Evolutionary conservation across 2,888 invertebrate genomes (phyloP).

Genomic region (Dasypogon diadema): DNA sequence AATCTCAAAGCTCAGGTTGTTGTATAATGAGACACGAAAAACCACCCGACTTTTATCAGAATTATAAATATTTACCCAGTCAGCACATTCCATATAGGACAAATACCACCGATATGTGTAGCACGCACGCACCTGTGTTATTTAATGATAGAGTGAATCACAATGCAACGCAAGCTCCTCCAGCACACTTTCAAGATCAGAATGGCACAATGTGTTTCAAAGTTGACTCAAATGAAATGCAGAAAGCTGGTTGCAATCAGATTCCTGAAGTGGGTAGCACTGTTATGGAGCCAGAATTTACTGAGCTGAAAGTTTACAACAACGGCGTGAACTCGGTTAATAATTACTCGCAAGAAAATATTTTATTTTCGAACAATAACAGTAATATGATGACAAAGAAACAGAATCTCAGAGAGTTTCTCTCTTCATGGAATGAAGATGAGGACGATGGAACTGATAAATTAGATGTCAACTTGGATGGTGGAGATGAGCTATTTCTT

Average conservation of each 20-base stretch:
- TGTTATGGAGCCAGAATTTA: not conserved
- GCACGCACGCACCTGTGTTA: not conserved
- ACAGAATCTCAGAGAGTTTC: conserved; percentile 66
- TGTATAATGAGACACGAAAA: conserved; percentile 32
- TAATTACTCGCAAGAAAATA: conserved; percentile 6
- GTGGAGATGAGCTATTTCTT: not conserved
- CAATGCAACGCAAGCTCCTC: not conserved
- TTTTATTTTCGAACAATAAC: conserved; percentile 32
- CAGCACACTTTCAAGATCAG: not conserved
- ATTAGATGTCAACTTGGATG: conserved; percentile 41
- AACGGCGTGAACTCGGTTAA: not conserved
- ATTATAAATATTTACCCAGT: conserved; percentile 12
- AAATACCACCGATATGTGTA: not conserved
- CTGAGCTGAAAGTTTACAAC: not conserved
- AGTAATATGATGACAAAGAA: conserved; percentile 59
- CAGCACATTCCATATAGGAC: conserved; percentile 36
- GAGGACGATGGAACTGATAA: conserved; percentile 62
- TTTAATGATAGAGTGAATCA: not conserved
- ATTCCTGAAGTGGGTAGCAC: not conserved
- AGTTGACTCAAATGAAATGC: not conserved
- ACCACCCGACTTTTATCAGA: conserved; percentile 17
- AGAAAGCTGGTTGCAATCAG: not conserved
- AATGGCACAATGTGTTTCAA: not conserved
- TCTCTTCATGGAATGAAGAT: conserved; percentile 68
- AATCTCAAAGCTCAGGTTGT: conserved; percentile 45